phyloP scores from a whole-genome alignment of 2,888 invertebrate genomes.

The Acanthococcus lagerstroemiae region DNA sequence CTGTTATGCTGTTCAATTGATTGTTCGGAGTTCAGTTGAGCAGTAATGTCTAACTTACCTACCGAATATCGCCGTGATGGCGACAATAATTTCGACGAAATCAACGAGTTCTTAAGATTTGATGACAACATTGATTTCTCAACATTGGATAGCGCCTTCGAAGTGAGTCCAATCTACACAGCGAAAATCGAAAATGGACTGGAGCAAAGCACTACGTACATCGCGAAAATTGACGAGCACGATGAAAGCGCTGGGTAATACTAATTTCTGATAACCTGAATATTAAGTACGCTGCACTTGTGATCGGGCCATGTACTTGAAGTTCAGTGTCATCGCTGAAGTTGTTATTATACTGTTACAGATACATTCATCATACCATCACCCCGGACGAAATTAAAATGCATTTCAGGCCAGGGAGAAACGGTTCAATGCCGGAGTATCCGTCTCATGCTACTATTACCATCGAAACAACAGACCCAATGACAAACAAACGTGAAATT shows the following conservation, averaged over 20 bases:
- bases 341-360: slow-evolving; percentile 36
- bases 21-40: no score
- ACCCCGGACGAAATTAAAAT: slow-evolving; percentile 47
- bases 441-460: slow-evolving; percentile 58
- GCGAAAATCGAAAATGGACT: slow-evolving; percentile 40
- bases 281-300: neutral
- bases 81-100: neutral
- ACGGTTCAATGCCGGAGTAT: slow-evolving; percentile 53
- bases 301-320: neutral
- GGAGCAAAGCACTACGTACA: slow-evolving; percentile 39
- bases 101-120: slow-evolving; percentile 6
- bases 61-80: neutral
- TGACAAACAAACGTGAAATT: slow-evolving; percentile 41
- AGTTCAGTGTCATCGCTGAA: neutral
- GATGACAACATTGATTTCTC: slow-evolving; percentile 44
- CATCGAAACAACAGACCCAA: slow-evolving; percentile 53
- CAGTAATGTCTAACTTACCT: no score
- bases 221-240: slow-evolving; percentile 42
- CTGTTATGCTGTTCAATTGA: no score
- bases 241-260: slow-evolving; percentile 46
- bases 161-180: slow-evolving; percentile 42
- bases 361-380: slow-evolving; percentile 31
- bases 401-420: slow-evolving; percentile 53
- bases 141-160: slow-evolving; percentile 46
- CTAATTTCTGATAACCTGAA: neutral